Conservation (phyloP, 2,113 vertebrate genomes). For the Alexandromys fortis region DNA sequence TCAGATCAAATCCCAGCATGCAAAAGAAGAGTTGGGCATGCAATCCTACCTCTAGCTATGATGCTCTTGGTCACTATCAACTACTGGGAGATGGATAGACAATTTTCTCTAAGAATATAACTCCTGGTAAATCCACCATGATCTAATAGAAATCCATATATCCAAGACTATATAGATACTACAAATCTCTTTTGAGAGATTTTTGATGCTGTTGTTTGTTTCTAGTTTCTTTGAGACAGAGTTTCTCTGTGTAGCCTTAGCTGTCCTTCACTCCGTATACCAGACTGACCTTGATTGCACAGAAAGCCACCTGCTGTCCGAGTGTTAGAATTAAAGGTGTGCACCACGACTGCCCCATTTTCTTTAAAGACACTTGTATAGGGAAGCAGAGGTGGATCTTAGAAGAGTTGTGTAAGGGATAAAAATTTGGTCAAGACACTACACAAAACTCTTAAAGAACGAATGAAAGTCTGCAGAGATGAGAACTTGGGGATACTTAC, state of each 20-base stretch:
- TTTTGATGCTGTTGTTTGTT: neutral
- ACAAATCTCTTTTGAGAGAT: neutral
- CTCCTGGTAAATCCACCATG: neutral
- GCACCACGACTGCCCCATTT: too few relatives aligned
- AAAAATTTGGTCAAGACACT: neutral
- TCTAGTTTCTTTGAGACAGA: neutral
- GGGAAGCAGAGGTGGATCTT: neutral
- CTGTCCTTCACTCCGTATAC: neutral
- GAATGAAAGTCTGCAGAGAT: neutral
- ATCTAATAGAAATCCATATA: neutral
- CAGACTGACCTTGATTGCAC: neutral
- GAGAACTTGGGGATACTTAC: neutral
- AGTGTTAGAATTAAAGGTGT: neutral
- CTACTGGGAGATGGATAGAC: neutral
- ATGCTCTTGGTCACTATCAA: neutral
- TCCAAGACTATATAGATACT: too few relatives aligned
- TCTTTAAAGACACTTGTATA: neutral
- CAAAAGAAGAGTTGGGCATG: neutral
- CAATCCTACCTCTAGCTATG: neutral
- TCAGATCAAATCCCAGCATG: neutral
- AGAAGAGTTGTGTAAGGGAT: fast-evolving
- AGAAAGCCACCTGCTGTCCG: fast-evolving
- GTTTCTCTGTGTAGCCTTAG: neutral
- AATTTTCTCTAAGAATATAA: neutral
- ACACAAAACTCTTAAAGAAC: neutral